phyloP scores from a whole-genome alignment of 2,888 invertebrate species.

The Caenorhabditis sp. region DNA sequence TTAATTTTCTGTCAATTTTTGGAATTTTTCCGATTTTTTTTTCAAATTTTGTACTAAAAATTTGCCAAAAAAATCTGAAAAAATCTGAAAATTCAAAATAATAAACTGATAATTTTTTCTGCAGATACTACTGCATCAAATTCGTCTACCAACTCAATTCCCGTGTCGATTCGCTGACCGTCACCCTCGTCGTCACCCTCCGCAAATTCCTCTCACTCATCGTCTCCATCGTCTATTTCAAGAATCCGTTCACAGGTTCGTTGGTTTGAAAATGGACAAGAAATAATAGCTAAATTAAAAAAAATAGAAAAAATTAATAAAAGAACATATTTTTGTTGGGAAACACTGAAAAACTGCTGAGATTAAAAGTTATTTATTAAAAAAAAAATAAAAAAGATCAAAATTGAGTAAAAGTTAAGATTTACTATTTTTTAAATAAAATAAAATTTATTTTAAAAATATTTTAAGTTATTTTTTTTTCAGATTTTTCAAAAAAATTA shows the following conservation, averaged over 20 bases:
- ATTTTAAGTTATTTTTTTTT: too few species aligned
- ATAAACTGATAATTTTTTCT: neutral
- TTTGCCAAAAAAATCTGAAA: too few species aligned
- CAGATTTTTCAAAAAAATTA: too few species aligned
- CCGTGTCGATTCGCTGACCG: constrained; percentile 88
- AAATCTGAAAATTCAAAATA: neutral
- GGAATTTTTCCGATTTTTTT: neutral
- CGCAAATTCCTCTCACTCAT: constrained; percentile 95
- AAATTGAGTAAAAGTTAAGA: too few species aligned
- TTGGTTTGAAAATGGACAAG: constrained; percentile 86
- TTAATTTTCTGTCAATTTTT: too few species aligned
- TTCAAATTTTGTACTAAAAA: too few species aligned
- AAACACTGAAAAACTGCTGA: too few species aligned
- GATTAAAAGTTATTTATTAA: too few species aligned
- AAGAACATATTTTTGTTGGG: neutral
- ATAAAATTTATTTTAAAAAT: neutral
- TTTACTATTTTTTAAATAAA: neutral
- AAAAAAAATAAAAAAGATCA: too few species aligned
- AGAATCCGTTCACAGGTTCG: constrained; percentile 91
- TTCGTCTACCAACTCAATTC: constrained; percentile 96
- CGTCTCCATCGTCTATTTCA: constrained; percentile 94
- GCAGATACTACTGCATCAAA: constrained; percentile 91
- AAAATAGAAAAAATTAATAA: neutral
- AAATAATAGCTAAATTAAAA: neutral
- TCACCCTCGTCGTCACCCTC: constrained; percentile 95